Evolutionary conservation across 2,888 invertebrate genomes (phyloP).

Genomic region (Vannuccia rotundouncinata): DNA sequence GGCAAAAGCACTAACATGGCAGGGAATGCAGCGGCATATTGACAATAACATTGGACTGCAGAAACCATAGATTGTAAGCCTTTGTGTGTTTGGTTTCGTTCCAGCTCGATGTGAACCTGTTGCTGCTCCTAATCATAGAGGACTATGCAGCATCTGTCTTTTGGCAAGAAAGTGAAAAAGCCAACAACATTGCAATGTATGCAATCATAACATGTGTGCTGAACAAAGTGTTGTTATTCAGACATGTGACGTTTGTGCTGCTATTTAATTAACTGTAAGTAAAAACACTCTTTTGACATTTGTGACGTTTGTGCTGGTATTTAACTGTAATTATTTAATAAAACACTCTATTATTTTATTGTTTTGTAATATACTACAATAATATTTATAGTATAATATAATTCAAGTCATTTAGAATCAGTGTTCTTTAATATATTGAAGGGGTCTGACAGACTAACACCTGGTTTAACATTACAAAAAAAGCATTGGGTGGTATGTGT

Average conservation of each 20-base stretch:
- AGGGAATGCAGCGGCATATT: constrained; percentile 10
- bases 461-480: not conserved
- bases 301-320: no score
- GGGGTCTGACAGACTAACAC: not conserved
- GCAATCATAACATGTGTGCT: constrained; percentile 2
- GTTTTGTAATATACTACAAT: not conserved
- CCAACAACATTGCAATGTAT: constrained; percentile 14
- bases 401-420: not conserved
- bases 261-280: not conserved
- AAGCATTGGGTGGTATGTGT: not conserved
- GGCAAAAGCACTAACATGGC: not conserved
- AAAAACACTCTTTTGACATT: not conserved
- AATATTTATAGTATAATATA: not conserved
- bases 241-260: constrained; percentile 17
- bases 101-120: constrained; percentile 1
- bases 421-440: not conserved
- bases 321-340: not conserved
- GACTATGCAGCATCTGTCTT: constrained; percentile 12
- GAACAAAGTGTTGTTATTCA: constrained; percentile 1
- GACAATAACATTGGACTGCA: constrained; percentile 22
- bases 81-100: constrained; percentile 3
- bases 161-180: not conserved
- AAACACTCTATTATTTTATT: not conserved
- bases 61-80: constrained; percentile 4
- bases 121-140: constrained; percentile 21